Percentiles rank a stretch among this genome's conserved stretches.
phyloP scores from a whole-genome alignment of 2,797 vertebrate species.

The Onychomys torridus region DNA sequence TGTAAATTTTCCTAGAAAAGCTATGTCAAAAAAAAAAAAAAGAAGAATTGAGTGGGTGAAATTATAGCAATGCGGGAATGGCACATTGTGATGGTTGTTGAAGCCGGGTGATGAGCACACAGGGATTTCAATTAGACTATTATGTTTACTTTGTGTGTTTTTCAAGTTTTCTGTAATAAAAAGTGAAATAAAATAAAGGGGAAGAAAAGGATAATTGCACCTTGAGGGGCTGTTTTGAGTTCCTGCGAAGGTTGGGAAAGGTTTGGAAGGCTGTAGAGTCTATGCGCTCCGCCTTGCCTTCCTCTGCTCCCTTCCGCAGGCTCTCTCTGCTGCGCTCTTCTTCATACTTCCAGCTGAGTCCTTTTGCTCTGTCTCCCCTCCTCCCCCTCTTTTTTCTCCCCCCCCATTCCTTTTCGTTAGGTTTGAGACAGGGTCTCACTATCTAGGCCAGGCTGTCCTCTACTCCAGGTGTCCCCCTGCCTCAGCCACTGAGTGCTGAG shows the following conservation, averaged over 20 bases:
- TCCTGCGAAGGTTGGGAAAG: not conserved
- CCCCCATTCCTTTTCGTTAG: too few species aligned
- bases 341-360: not conserved
- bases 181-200: constrained; percentile 62
- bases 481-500: not conserved
- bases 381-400: not conserved
- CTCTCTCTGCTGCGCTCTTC: not conserved
- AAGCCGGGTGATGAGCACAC: not conserved
- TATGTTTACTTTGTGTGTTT: constrained; percentile 34
- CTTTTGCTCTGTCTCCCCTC: not conserved
- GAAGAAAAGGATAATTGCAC: constrained; percentile 45
- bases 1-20: constrained; percentile 46
- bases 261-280: not conserved
- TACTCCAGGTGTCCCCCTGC: not conserved
- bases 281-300: not conserved
- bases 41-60: constrained; percentile 41
- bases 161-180: constrained; percentile 60
- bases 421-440: not conserved
- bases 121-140: constrained; percentile 27
- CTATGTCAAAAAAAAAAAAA: constrained; percentile 8
- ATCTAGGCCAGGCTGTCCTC: not conserved
- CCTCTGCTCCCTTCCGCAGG: fast-evolving
- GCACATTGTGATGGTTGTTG: not conserved
- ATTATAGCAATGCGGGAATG: not conserved
- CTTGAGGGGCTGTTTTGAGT: not conserved